phyloP scores from a whole-genome alignment of 2,113 vertebrate species.

The Oncorhynchus kisutch region DNA sequence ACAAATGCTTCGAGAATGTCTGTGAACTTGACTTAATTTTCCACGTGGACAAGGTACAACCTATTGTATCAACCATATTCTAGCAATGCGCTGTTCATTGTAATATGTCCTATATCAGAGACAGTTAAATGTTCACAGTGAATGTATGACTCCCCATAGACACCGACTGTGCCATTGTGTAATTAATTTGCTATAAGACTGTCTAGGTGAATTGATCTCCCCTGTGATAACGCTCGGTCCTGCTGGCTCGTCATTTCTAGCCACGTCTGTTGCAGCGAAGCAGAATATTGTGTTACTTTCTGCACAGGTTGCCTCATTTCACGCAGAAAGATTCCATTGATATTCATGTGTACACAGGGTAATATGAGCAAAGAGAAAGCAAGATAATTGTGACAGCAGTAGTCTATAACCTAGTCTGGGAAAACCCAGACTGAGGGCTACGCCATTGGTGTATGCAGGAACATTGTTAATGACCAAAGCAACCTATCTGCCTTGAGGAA shows the following conservation, averaged over 20 bases:
- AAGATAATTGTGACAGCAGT: neutral
- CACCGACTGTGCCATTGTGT: neutral
- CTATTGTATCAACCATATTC: neutral
- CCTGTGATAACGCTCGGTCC: neutral
- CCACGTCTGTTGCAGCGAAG: neutral
- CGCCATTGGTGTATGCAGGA: too few species aligned
- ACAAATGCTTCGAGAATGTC: slow-evolving; percentile 99
- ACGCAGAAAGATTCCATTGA: neutral
- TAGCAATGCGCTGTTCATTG: neutral
- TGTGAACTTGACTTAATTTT: slow-evolving; percentile 99
- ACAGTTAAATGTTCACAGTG: neutral
- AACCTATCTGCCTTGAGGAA: too few species aligned
- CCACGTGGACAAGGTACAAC: slow-evolving; percentile 96
- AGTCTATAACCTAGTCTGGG: neutral
- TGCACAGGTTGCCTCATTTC: neutral
- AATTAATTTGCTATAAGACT: neutral
- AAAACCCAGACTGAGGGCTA: too few species aligned
- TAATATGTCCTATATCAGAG: neutral
- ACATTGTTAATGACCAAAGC: too few species aligned
- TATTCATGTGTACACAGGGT: neutral
- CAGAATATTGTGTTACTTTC: neutral
- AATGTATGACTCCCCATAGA: neutral
- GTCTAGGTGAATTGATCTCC: neutral
- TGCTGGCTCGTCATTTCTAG: neutral
- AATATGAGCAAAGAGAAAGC: neutral